These are phyloP conservation scores for Echiichthys vipera DNA, from an alignment of 2,797 vertebrate genomes.

Conservation along the genomic window DNA sequence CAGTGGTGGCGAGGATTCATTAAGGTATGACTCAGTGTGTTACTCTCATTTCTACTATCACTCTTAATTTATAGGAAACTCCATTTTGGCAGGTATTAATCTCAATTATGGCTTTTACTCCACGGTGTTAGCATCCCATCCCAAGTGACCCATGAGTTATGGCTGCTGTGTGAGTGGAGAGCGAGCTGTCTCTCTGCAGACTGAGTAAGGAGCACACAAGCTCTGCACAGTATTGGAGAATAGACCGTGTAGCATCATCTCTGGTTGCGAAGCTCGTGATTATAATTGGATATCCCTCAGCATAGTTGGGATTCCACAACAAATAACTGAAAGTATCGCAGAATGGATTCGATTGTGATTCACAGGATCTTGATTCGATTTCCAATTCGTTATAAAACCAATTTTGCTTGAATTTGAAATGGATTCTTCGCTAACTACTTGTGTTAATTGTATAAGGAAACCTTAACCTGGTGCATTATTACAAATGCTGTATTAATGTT, in stretches of 20 bases:
- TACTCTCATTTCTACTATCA: constrained; percentile 32
- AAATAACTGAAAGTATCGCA: neutral
- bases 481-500: too few relatives aligned
- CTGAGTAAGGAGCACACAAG: neutral
- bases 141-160: constrained; percentile 54
- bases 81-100: constrained; percentile 55
- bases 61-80: constrained; percentile 46
- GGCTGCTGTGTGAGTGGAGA: constrained; percentile 33
- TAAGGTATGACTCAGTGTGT: constrained; percentile 39
- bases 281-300: constrained; percentile 1
- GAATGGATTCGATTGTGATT: too few relatives aligned
- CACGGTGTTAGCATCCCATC: constrained; percentile 47
- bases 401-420: too few relatives aligned
- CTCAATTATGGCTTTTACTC: constrained; percentile 59
- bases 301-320: constrained; percentile 2
- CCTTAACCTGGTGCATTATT: too few relatives aligned
- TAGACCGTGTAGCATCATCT: constrained; percentile 5
- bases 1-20: constrained; percentile 37
- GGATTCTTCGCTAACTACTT: too few relatives aligned
- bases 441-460: too few relatives aligned
- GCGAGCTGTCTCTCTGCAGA: constrained; percentile 21
- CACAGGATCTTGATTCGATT: too few relatives aligned
- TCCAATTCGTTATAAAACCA: too few relatives aligned
- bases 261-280: neutral
- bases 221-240: constrained; percentile 1